Base-by-base conservation (phyloP, 2,113 vertebrate genomes). In the Gymnogyps californianus region DNA sequence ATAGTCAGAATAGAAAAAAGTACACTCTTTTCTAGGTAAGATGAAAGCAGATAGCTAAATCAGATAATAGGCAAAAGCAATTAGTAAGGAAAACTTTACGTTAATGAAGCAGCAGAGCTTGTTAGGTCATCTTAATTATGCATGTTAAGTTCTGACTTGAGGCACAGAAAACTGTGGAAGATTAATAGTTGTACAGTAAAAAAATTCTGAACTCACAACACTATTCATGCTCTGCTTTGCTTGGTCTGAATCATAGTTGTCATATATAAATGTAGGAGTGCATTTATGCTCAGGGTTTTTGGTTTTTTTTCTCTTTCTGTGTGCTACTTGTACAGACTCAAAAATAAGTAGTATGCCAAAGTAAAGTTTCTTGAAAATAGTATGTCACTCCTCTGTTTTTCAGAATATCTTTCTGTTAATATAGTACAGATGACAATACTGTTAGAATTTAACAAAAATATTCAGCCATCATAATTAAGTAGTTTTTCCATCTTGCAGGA, bases 61-160 rank as follows among this genome's bases (percentile, higher is more conserved):
- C 93, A 87, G 96, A 95, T 97, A 97, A 97, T 97, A 97, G 96
- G 87, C 92, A 98, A 98, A 98, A 97, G 97, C 97, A 99, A 98
- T 99, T 99, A 99, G 97, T 96, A 97, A 96, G 76, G 87, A 98
- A 97, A 98, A 97, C 93, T 98, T 98, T 98, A 98, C 95, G 82
- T 95, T 98, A 99, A 98, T 98, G 95, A 98, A 97, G 96, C 89
- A 92, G 88, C 91, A 92, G 87, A 97, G 92, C 97, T 97, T 99
- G 98, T 98, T 98, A 98, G 98, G 98, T 99, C 98, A 98, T 97
- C 96, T 98, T 97, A 98, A 98, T 99, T 98, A 98, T 97, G 97
- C 97, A 98, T 98, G 97, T 97, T 98, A 98, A 98, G 91, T 97
- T 98, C 81, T 97, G 96, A 98, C 98, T 98, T 97, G 74, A 95